A percentile compares a stretch with the other conserved stretches of the same genome.
phyloP scores from a whole-genome alignment of 2,888 invertebrate genomes.

The Drosophila acutilabella region DNA sequence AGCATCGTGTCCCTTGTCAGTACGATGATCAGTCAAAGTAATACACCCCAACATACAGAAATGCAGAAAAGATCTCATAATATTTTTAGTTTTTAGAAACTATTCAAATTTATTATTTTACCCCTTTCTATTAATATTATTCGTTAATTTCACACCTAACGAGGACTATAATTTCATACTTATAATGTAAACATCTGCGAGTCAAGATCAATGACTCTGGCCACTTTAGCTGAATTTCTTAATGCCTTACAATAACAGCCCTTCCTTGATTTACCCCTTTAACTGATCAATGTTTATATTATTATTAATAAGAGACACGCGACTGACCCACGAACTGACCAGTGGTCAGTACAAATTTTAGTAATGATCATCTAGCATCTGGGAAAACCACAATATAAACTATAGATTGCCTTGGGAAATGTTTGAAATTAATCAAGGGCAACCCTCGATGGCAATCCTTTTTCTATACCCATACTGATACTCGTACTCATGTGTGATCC shows the following conservation, averaged over 20 bases:
- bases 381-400: conserved; percentile 38
- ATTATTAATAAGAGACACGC: conserved; percentile 76
- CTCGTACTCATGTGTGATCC: conserved; percentile 13
- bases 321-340: conserved; percentile 73
- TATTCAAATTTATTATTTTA: no score
- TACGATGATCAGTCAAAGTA: no score
- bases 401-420: conserved; percentile 68
- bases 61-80: no score
- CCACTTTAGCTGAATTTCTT: conserved; percentile 20
- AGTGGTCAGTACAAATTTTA: conserved; percentile 64
- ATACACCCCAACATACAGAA: no score
- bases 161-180: neutral
- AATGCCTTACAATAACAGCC: conserved; percentile 33
- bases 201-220: conserved; percentile 50
- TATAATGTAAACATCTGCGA: neutral
- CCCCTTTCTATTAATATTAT: neutral
- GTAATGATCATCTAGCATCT: conserved; percentile 24
- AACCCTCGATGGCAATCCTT: conserved; percentile 66
- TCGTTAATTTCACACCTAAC: neutral
- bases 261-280: conserved; percentile 38
- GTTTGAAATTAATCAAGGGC: conserved; percentile 71
- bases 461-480: conserved; percentile 6
- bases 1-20: no score
- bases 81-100: no score
- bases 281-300: conserved; percentile 69